Percentiles rank a stretch among this genome's conserved stretches.
These are phyloP conservation scores for Indicator maculatus DNA, from an alignment of 2,113 vertebrate genomes.

Conservation along the genomic window DNA sequence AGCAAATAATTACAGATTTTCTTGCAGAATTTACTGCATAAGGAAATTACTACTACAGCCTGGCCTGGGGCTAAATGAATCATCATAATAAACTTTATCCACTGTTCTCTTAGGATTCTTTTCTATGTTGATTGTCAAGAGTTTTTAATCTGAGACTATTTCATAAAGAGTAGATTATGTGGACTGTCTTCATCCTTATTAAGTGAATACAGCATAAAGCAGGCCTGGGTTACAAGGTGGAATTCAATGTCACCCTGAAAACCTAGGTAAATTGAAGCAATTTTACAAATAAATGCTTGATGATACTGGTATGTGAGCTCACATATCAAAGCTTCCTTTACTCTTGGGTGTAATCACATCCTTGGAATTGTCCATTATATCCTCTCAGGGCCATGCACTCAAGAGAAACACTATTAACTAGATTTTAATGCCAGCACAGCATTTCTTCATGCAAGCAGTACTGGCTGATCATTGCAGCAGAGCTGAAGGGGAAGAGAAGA, in stretches of 20 bases:
- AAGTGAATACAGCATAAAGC: neutral
- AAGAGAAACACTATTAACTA: neutral
- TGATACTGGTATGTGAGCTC: neutral
- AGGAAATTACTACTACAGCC: neutral
- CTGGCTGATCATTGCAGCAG: neutral
- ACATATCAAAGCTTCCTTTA: neutral
- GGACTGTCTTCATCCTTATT: neutral
- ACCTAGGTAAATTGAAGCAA: neutral
- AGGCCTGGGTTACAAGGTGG: neutral
- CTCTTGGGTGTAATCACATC: neutral
- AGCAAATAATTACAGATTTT: neutral
- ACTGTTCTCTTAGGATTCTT: neutral
- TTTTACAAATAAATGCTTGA: neutral
- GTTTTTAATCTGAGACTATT: neutral
- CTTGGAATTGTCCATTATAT: neutral
- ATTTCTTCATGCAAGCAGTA: neutral
- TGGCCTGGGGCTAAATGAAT: neutral
- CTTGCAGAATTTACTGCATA: neutral
- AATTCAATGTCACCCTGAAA: neutral
- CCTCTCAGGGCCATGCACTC: neutral
- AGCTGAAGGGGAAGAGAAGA: neutral
- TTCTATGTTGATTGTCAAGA: neutral
- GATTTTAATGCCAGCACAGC: neutral
- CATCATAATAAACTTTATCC: neutral
- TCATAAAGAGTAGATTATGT: neutral